Base-by-base conservation (phyloP, 1,140 invertebrate genomes). In the Oncopodura yosiiana region DNA sequence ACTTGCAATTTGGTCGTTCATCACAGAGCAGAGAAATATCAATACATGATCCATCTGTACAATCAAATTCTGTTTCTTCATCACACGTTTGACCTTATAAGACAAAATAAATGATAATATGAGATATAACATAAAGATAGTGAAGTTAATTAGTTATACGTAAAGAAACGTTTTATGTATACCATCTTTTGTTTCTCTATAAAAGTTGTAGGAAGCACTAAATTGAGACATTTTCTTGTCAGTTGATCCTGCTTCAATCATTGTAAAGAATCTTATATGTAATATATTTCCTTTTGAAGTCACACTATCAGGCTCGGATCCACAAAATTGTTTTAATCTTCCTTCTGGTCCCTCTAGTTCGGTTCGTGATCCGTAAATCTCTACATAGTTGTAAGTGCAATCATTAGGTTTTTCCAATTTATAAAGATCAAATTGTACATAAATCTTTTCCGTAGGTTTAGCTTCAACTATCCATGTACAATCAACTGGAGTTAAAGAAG, bases 21-120 rank as follows among this genome's bases (percentile, higher is more conserved):
- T 93, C 87, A 66, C 90, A 94, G 52, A 70, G 71, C n/a, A 93
- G 73, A 0, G 71, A 65, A 0, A 60, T 63, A 12, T 78, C 75
- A 46, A 93, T 92, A 69, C 89, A 94, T 0, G 81, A 86, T 27
- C 79, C 79, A 66, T 93, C 87, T 66, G 87, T 83, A 66, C 87
- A 90, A 70, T 90, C 83, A 67, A 82, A 87, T 65, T 87, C 83
- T 16, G 79, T 71, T 0, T 73, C 74, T 0, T 57, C 64, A 53
- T 77, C n/a, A 30, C 43, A 53, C 24, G 32, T 27, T 21, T 29
- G 8, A 29, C 14, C 19, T 42, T 38, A 27, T 12, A 18, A 51
- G 24, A 30, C 19, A 37, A 12, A 30, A 12, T 23, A 14, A 53
- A 8, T 16, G 3, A n/a, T 52, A 8, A 49, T 51, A 26, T 38